phyloP scores from a whole-genome alignment of 2,797 vertebrate species.

The Delichon dasypus region DNA sequence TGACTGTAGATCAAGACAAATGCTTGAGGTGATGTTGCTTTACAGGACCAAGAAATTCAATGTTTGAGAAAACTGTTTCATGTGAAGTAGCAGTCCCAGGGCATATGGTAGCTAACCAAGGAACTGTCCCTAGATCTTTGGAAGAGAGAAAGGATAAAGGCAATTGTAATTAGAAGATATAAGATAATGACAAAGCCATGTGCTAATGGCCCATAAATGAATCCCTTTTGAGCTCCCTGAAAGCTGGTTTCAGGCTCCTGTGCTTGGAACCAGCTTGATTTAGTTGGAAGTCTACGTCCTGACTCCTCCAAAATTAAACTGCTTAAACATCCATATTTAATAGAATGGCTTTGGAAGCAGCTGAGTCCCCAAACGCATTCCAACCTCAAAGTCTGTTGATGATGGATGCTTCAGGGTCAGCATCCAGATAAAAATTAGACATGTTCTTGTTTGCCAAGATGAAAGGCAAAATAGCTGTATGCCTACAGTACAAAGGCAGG shows the following conservation, averaged over 20 bases:
- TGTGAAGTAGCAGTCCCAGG: not conserved
- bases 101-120: not conserved
- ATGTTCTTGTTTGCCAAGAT: not conserved
- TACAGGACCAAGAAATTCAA: not conserved
- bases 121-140: not conserved
- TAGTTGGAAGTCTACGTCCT: not conserved
- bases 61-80: not conserved
- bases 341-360: not conserved
- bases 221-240: not conserved
- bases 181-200: not conserved
- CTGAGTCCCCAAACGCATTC: not conserved
- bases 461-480: not conserved
- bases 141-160: not conserved
- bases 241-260: not conserved
- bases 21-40: not conserved
- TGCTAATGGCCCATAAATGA: not conserved
- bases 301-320: not conserved
- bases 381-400: not conserved
- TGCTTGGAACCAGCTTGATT: not conserved
- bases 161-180: not conserved
- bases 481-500: not conserved
- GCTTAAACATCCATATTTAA: not conserved
- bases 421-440: not conserved
- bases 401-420: not conserved
- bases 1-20: not conserved